Conservation (phyloP, 2,113 vertebrate genomes). For the Mandrillus leucophaeus region DNA sequence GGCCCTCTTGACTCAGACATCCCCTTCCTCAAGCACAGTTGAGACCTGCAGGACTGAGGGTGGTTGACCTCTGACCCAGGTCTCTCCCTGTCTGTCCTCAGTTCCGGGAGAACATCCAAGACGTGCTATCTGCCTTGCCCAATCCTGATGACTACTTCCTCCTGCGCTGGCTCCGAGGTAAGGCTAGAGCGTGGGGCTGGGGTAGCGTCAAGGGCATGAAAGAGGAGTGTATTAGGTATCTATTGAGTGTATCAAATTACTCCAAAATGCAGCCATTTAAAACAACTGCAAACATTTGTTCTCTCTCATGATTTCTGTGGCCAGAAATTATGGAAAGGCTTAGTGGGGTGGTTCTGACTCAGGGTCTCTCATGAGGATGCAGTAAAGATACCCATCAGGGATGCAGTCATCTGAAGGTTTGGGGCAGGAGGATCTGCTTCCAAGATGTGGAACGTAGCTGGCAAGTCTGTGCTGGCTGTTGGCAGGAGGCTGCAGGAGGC, state of each 20-base stretch:
- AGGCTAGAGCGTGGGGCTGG: slow-evolving; percentile 16
- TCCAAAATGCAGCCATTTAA: background rate
- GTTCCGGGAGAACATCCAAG: slow-evolving; percentile 88
- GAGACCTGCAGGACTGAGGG: background rate
- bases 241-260: background rate
- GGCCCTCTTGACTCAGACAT: background rate
- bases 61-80: fast-evolving
- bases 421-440: background rate
- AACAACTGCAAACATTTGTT: background rate
- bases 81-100: slow-evolving; percentile 49
- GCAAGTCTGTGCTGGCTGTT: background rate
- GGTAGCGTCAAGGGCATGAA: background rate
- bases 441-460: background rate
- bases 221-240: background rate
- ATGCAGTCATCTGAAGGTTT: background rate
- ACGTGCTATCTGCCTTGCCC: slow-evolving; percentile 88
- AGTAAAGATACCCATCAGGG: background rate
- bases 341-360: background rate
- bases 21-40: no score
- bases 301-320: background rate
- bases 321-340: background rate
- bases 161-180: slow-evolving; percentile 92
- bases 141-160: slow-evolving; percentile 89
- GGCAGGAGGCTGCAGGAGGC: background rate
- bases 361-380: background rate